These are phyloP conservation scores for Chelmon rostratus DNA, from an alignment of 2,797 vertebrate species.

Conservation along the genomic window DNA sequence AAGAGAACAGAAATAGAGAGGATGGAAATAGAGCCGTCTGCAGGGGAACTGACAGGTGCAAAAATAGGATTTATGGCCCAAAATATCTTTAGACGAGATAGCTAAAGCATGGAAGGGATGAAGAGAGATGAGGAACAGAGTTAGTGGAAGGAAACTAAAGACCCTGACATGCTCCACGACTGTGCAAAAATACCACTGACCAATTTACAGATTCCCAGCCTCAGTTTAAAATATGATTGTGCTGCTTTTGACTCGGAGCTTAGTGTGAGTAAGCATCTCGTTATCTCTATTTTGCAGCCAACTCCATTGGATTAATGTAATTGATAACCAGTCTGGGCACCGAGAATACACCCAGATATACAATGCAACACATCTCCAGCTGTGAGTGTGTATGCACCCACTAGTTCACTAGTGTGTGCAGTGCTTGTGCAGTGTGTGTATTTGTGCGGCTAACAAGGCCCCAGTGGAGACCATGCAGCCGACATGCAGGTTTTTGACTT, in stretches of 20 bases:
- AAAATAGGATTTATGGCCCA: constrained; percentile 51
- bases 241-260: constrained; percentile 68
- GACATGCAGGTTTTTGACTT: constrained; percentile 20
- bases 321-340: constrained; percentile 62
- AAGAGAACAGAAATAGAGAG: neutral
- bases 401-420: neutral
- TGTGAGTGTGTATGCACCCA: constrained; percentile 17
- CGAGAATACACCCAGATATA: constrained; percentile 43
- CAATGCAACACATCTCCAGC: constrained; percentile 53
- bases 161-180: constrained; percentile 44
- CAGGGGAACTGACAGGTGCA: constrained; percentile 53
- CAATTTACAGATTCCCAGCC: constrained; percentile 60
- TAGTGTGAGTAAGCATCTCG: constrained; percentile 67
- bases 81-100: constrained; percentile 60
- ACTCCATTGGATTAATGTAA: constrained; percentile 73
- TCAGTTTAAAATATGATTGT: constrained; percentile 64
- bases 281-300: constrained; percentile 77
- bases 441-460: constrained; percentile 10
- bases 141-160: constrained; percentile 51
- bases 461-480: neutral
- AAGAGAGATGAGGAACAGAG: constrained; percentile 44
- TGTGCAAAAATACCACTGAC: constrained; percentile 69
- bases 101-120: constrained; percentile 52
- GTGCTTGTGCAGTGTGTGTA: neutral
- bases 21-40: constrained; percentile 23